A percentile compares a stretch with the other conserved stretches of the same genome.
Evolutionary conservation across 2,888 invertebrate genomes (phyloP).

Genomic region (Unio delphinus): DNA sequence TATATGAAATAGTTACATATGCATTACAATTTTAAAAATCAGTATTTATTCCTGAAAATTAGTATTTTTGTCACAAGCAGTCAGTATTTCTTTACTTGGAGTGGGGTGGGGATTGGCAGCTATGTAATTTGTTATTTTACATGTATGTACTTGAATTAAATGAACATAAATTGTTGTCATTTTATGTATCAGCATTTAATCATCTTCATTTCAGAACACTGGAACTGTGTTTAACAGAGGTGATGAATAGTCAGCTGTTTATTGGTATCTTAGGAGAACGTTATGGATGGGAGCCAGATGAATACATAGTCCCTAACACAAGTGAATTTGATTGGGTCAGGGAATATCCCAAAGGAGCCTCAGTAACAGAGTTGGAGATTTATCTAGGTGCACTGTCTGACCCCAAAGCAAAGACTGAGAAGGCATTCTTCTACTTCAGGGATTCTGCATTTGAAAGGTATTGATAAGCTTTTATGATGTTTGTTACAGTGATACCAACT

Average conservation of each 20-base stretch:
- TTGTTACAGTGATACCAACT: background rate
- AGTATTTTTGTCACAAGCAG: too few species aligned
- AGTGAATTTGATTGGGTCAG: conserved; percentile 69
- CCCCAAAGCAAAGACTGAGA: conserved; percentile 39
- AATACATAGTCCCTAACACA: conserved; percentile 60
- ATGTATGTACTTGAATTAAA: background rate
- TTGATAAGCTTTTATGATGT: too few species aligned
- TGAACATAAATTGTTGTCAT: background rate
- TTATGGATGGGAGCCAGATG: conserved; percentile 70
- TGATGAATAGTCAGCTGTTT: conserved; percentile 70
- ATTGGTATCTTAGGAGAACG: conserved; percentile 72
- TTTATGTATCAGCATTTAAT: conserved; percentile 7
- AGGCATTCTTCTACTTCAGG: conserved; percentile 71
- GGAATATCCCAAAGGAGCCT: conserved; percentile 65
- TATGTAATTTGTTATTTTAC: background rate
- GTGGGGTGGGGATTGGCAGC: too few species aligned
- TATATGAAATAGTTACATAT: too few species aligned
- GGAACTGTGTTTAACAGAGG: conserved; percentile 71
- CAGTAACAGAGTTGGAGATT: conserved; percentile 73
- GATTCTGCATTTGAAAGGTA: conserved; percentile 60
- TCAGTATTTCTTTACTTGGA: too few species aligned
- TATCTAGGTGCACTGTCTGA: conserved; percentile 63
- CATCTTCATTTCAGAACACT: conserved; percentile 60
- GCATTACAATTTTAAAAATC: too few species aligned
- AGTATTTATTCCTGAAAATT: too few species aligned